These are phyloP conservation scores for Lerema accius DNA, from an alignment of 1,140 invertebrate species.

Conservation along the genomic window DNA sequence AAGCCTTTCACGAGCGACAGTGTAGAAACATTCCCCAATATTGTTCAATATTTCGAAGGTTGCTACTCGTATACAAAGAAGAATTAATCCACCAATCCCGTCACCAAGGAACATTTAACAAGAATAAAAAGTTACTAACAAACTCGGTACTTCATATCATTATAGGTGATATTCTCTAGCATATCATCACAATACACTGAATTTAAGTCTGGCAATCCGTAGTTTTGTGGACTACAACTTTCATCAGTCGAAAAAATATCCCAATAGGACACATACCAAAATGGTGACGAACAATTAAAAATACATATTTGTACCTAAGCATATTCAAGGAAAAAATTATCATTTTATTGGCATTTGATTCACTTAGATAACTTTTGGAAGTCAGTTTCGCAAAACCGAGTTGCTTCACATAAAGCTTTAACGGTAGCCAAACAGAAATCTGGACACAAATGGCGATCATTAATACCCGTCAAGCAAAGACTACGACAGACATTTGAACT, in stretches of 20 bases:
- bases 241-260: too few relatives aligned
- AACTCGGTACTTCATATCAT: too few relatives aligned
- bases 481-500: conserved; percentile 72
- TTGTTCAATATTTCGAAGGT: conserved; percentile 70
- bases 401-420: conserved; percentile 8
- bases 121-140: neutral
- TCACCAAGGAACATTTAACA: conserved; percentile 4
- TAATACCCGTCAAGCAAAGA: conserved; percentile 72
- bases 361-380: conserved; percentile 9
- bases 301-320: neutral
- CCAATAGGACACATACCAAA: too few relatives aligned
- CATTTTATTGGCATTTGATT: neutral
- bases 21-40: conserved; percentile 66
- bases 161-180: too few relatives aligned
- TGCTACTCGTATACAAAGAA: conserved; percentile 35
- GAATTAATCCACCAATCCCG: conserved; percentile 17
- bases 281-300: too few relatives aligned
- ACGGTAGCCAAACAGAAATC: conserved; percentile 53
- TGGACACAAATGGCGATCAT: conserved; percentile 70
- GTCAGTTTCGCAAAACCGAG: conserved; percentile 39
- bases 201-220: too few relatives aligned
- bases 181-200: too few relatives aligned
- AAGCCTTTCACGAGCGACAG: conserved; percentile 73
- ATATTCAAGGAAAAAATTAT: too few relatives aligned
- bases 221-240: too few relatives aligned